These are phyloP conservation scores for Vulpes ferrilata DNA, from an alignment of 2,113 vertebrate species.

Conservation along the genomic window DNA sequence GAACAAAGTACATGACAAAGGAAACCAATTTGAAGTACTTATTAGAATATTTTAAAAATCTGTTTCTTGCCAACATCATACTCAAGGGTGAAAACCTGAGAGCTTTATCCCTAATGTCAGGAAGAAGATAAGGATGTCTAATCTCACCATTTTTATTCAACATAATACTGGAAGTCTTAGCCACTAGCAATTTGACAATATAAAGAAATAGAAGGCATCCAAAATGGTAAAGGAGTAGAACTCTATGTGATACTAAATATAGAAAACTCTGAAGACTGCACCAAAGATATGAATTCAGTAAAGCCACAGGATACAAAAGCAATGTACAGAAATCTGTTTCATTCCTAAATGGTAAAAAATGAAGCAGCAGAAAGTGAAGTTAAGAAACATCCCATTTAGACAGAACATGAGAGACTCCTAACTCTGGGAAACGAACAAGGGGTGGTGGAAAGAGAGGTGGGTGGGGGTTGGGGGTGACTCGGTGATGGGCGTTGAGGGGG, in stretches of 20 bases:
- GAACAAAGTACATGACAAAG: constrained; percentile 47
- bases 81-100: not conserved
- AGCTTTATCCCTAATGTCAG: not conserved
- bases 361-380: not conserved
- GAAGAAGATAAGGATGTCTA: not conserved
- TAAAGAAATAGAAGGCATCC: not conserved
- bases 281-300: not conserved
- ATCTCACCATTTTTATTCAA: not conserved
- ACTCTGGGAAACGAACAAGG: no score
- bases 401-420: no score
- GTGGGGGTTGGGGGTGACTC: no score
- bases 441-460: no score
- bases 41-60: constrained; percentile 31
- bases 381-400: no score
- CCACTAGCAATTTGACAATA: not conserved
- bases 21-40: constrained; percentile 38
- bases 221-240: not conserved
- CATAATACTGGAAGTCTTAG: not conserved
- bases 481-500: no score
- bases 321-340: not conserved
- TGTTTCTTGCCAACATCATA: not conserved
- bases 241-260: not conserved
- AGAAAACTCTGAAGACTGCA: not conserved
- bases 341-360: not conserved
- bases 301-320: not conserved